Evolutionary conservation across 2,888 invertebrate species (phyloP).

Genomic region (Ormyrus rosae): DNA sequence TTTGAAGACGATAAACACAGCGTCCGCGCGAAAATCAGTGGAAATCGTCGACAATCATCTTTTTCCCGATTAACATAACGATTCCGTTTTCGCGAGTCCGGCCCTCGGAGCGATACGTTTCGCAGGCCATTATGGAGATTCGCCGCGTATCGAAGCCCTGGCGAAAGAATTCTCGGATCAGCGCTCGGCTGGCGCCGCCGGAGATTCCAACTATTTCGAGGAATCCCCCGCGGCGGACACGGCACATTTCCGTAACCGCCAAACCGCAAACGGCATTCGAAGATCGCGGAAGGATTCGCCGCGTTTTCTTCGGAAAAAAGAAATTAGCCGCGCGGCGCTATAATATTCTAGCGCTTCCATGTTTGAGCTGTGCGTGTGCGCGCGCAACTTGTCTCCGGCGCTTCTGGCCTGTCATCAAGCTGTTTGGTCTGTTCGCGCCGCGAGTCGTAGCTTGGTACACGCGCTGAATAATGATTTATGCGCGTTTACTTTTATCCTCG

Average conservation of each 20-base stretch:
- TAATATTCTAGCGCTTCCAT: background rate
- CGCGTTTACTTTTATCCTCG: background rate
- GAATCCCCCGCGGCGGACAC: background rate
- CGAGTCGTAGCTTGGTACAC: no score
- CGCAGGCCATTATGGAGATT: no score
- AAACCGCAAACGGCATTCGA: conserved; percentile 14
- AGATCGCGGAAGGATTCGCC: conserved; percentile 11
- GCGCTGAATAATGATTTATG: conserved; percentile 6
- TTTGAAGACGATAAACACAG: no score
- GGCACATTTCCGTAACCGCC: background rate
- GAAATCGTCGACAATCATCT: no score
- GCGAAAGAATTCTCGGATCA: no score
- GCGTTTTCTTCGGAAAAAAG: background rate
- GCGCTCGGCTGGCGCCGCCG: no score
- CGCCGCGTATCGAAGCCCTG: no score
- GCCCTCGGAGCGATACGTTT: no score
- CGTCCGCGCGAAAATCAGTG: no score
- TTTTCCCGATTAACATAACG: no score
- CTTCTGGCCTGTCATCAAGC: background rate
- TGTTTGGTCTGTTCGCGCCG: no score
- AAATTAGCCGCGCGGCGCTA: background rate
- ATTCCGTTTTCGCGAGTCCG: no score
- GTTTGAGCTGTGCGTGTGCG: background rate
- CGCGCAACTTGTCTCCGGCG: background rate
- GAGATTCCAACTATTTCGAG: conserved; percentile 16